phyloP scores from a whole-genome alignment of 1,140 invertebrate genomes.

The Caenorhabditis brenneri region DNA sequence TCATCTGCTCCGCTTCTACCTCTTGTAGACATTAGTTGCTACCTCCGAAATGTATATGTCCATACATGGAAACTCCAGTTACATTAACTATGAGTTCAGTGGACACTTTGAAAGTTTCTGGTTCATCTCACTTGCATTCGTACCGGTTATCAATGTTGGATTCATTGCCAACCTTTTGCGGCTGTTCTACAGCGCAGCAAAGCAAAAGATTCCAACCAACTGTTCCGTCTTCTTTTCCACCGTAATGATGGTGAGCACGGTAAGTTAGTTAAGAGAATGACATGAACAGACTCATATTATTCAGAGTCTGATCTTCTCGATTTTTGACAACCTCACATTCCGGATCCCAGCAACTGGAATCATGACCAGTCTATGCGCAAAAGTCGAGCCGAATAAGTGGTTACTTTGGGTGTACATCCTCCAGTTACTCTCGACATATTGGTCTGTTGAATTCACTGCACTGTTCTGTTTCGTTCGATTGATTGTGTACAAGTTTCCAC shows the following conservation, averaged over 20 bases:
- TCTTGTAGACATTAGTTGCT: too few species aligned
- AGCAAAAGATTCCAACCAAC: too few species aligned
- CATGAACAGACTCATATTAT: too few species aligned
- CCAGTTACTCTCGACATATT: neutral
- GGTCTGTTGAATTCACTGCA: neutral
- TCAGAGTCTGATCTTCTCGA: neutral
- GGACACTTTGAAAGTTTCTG: too few species aligned
- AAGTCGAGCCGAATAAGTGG: neutral
- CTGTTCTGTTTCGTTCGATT: neutral
- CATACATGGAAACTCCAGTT: neutral
- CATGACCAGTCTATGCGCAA: neutral
- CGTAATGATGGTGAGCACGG: too few species aligned
- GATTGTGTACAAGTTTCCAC: neutral
- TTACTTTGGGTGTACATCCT: neutral
- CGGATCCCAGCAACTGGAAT: neutral
- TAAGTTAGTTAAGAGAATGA: too few species aligned
- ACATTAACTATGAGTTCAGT: neutral
- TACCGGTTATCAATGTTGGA: too few species aligned
- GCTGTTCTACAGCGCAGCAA: too few species aligned
- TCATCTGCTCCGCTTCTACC: too few species aligned
- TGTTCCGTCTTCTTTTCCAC: too few species aligned
- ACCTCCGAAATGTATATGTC: neutral
- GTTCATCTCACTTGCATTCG: too few species aligned
- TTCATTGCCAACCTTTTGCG: too few species aligned
- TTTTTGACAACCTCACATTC: neutral